phyloP scores from a whole-genome alignment of 2,888 invertebrate genomes.

The Stenodema calcarata region DNA sequence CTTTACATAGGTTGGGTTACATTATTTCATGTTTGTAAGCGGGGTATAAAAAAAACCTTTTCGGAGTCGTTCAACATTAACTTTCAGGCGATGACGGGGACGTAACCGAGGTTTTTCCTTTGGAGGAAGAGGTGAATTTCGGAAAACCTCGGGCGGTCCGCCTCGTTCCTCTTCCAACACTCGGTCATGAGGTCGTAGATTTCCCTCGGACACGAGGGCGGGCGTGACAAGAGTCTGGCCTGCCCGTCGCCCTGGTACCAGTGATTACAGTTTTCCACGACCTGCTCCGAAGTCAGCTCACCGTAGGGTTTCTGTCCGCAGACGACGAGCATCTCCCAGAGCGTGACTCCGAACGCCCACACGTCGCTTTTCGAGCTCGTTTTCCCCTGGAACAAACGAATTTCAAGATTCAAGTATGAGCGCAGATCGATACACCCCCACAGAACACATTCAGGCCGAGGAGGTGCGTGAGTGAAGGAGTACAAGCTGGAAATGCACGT shows the following conservation, averaged over 20 bases:
- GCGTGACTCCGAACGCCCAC: slow-evolving; percentile 88
- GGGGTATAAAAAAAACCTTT: neutral
- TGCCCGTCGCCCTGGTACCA: slow-evolving; percentile 69
- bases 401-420: too few species aligned
- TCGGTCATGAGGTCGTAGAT: slow-evolving; percentile 91
- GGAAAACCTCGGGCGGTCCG: slow-evolving; percentile 82
- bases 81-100: slow-evolving; percentile 62
- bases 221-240: slow-evolving; percentile 69
- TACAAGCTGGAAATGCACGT: too few species aligned
- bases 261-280: slow-evolving; percentile 75
- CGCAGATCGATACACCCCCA: too few species aligned
- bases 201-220: slow-evolving; percentile 81
- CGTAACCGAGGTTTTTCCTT: slow-evolving; percentile 72
- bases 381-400: slow-evolving; percentile 71
- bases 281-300: slow-evolving; percentile 82
- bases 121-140: slow-evolving; percentile 86
- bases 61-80: neutral
- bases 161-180: slow-evolving; percentile 85
- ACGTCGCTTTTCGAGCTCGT: slow-evolving; percentile 88
- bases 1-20: neutral
- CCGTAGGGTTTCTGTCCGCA: slow-evolving; percentile 81
- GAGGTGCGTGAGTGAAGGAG: too few species aligned
- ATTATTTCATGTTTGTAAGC: neutral
- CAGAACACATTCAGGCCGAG: too few species aligned
- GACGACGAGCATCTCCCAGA: slow-evolving; percentile 86